Percentiles rank a stretch among this genome's conserved stretches.
Evolutionary conservation across 1,140 invertebrate genomes (phyloP).

Genomic region (Drosophila auraria): DNA sequence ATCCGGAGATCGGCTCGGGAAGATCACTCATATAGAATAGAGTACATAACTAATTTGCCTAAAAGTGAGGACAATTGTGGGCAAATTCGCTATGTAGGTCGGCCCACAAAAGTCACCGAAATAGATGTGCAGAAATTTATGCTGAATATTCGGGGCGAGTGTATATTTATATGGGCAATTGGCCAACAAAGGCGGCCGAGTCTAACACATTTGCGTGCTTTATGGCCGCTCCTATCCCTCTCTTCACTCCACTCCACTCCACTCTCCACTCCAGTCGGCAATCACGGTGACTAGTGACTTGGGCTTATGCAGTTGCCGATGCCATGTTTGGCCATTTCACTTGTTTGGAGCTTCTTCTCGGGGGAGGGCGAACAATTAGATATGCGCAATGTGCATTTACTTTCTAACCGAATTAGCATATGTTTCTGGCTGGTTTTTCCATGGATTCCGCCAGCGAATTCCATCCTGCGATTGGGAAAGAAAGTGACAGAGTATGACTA

Average conservation of each 20-base stretch:
- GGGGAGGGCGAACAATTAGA: conserved; percentile 45
- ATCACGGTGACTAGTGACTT: conserved; percentile 77
- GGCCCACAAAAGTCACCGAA: conserved; percentile 52
- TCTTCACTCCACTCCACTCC: conserved; percentile 12
- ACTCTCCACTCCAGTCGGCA: not conserved
- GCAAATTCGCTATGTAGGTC: conserved; percentile 43
- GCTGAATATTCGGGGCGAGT: conserved; percentile 49
- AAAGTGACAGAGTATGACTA: conserved; percentile 40
- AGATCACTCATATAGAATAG: conserved; percentile 23
- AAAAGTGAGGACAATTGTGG: conserved; percentile 42
- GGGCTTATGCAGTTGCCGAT: conserved; percentile 58
- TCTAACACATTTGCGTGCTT: conserved; percentile 74
- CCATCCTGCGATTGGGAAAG: conserved; percentile 41
- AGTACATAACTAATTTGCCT: conserved; percentile 72
- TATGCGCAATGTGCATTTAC: conserved; percentile 55
- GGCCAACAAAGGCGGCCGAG: conserved; percentile 72
- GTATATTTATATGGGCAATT: conserved; percentile 74
- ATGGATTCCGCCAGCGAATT: conserved; percentile 18
- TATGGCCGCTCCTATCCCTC: conserved; percentile 39
- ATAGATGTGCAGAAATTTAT: conserved; percentile 75
- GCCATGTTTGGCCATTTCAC: conserved; percentile 78
- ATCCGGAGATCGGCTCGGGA: not conserved
- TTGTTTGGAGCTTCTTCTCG: conserved; percentile 63
- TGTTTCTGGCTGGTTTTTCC: conserved; percentile 14
- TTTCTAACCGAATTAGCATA: conserved; percentile 60